Conservation (phyloP, 1,140 invertebrate genomes). For the Drosophila insularis region DNA sequence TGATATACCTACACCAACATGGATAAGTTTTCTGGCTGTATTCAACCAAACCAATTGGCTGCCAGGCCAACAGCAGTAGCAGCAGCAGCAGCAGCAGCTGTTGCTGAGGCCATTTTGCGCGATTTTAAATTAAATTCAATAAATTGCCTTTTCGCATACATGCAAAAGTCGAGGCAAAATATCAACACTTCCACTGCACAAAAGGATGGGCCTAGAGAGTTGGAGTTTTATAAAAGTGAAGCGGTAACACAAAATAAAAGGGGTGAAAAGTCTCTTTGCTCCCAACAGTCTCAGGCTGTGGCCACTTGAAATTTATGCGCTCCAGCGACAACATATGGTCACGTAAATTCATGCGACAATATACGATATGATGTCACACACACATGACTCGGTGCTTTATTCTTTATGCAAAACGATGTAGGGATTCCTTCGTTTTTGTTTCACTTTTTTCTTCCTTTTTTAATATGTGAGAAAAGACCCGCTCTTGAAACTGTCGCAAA, state of each 20-base stretch:
- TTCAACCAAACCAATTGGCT: slow-evolving; percentile 7
- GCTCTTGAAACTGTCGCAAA: slow-evolving; percentile 39
- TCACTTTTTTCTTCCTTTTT: slow-evolving; percentile 34
- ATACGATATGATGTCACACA: slow-evolving; percentile 79
- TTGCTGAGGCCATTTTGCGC: slow-evolving; percentile 51
- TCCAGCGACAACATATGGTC: slow-evolving; percentile 79
- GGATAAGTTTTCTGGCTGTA: slow-evolving; percentile 22
- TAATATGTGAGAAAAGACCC: slow-evolving; percentile 76
- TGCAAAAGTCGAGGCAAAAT: slow-evolving; percentile 62
- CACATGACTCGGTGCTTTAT: slow-evolving; percentile 68
- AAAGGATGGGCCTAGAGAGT: slow-evolving; percentile 16
- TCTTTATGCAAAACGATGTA: slow-evolving; percentile 78
- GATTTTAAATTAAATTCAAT: slow-evolving; percentile 81
- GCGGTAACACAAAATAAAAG: background rate
- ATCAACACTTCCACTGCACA: slow-evolving; percentile 59
- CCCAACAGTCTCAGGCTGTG: slow-evolving; percentile 56
- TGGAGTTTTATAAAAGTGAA: background rate
- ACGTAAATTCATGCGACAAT: slow-evolving; percentile 81
- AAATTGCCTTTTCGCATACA: slow-evolving; percentile 60
- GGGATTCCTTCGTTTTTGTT: slow-evolving; percentile 47
- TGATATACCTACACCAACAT: slow-evolving; percentile 34
- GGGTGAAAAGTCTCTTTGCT: slow-evolving; percentile 31
- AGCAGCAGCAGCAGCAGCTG: slow-evolving; percentile 44
- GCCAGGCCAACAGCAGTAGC: too few relatives aligned
- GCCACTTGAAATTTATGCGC: slow-evolving; percentile 76